Base-by-base conservation (phyloP, 2,888 invertebrate species). In the Orthosia incerta region DNA sequence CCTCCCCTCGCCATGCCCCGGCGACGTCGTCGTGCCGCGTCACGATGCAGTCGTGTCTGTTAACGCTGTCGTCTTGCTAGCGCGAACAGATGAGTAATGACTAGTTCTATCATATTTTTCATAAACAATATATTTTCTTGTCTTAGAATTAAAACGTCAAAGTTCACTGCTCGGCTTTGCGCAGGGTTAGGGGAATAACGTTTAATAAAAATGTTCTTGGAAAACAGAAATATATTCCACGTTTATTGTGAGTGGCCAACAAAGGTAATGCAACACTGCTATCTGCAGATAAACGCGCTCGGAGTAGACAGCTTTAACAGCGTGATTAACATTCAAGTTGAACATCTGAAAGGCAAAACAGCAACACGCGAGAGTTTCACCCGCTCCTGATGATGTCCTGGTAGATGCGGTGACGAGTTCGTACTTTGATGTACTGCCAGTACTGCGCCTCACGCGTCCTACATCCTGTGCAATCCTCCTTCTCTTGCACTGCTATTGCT, bases 31-130 rank as follows among this genome's bases (percentile, higher is more conserved):
- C 39, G 15, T n/a, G 45, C 20, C 51, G 23, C 16, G 62, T 50
- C 61, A 45, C 69, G 13, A 23, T 31, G 57, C 18, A 60, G 46
- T 51, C 53, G 76, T 16, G 39, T 50, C 53, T 67, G 60, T 61
- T 68, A 20, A 45, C 61, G 53, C 9, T 46, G 78, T 60, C 68
- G 39, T 66, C 26, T 60, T 45, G 55, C 18, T 77, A 77, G 53
- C 39, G 23, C 64, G 64, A 53, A 45, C 13, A 48, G n/a, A 60
- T 74, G 78, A 61, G 53, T 68, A 50, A 77, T 77, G 39, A 55
- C 48, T 68, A 26, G 15, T 60, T 76, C 48, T 63, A 48, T 77
- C 59, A 66, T n/a, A 60, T 76, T 67, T 74, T 66, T 59, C 57
- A 31, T 39, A 39, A 51, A 59, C 45, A 53, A 64, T 45, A 48